Evolutionary conservation across 2,797 vertebrate genomes (phyloP).

Genomic region (Lepilemur ruficaudatus): DNA sequence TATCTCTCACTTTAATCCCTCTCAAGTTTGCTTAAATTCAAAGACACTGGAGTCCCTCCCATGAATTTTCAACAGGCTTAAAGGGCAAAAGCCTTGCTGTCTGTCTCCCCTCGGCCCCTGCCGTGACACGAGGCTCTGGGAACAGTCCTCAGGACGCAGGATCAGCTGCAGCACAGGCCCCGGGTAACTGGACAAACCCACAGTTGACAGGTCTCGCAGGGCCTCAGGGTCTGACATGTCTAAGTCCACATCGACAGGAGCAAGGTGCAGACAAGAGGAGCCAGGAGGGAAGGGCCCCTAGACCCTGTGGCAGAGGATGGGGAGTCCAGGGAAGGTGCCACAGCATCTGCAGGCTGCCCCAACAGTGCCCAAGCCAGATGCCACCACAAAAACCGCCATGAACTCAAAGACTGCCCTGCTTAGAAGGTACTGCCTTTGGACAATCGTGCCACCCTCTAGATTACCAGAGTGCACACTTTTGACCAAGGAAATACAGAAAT

Average conservation of each 20-base stretch:
- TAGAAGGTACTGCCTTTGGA: rapidly evolving
- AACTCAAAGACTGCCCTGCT: background rate
- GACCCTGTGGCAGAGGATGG: background rate
- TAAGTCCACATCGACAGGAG: background rate
- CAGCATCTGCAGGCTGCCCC: too few relatives aligned
- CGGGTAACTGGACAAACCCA: rapidly evolving
- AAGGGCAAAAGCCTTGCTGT: background rate
- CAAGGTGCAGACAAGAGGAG: background rate
- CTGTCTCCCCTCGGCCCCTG: background rate
- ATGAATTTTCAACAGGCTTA: background rate
- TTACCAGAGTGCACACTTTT: background rate
- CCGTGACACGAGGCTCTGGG: background rate
- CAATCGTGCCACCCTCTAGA: background rate
- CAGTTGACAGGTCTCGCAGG: too few relatives aligned
- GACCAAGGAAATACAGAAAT: background rate
- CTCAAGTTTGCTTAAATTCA: background rate
- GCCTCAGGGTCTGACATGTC: rapidly evolving
- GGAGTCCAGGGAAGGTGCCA: background rate
- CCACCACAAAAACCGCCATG: background rate
- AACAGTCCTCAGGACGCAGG: background rate
- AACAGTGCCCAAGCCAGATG: background rate
- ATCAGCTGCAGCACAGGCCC: background rate
- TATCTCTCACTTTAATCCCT: background rate
- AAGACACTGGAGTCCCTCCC: background rate
- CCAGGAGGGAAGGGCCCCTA: rapidly evolving